phyloP scores from a whole-genome alignment of 1,140 invertebrate species.

The Drosophila elegans region DNA sequence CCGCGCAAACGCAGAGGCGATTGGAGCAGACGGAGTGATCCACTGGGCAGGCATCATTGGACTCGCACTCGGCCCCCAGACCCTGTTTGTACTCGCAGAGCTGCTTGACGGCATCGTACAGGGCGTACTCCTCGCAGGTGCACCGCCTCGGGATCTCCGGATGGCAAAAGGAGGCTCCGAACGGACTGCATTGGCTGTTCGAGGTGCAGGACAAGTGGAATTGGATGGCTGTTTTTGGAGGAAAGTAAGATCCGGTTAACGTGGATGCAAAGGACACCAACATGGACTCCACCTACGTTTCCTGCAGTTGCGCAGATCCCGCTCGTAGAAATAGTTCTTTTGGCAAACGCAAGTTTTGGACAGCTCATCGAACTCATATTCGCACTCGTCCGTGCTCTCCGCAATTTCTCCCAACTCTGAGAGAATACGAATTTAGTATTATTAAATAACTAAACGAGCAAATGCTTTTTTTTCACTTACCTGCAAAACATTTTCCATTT shows the following conservation, averaged over 20 bases:
- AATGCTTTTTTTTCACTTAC: constrained; percentile 27
- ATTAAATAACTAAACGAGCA: background rate
- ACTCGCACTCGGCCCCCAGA: constrained; percentile 74
- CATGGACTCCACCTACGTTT: constrained; percentile 65
- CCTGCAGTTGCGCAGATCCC: constrained; percentile 72
- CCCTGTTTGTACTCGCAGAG: constrained; percentile 76
- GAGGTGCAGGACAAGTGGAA: constrained; percentile 80
- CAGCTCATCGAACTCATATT: constrained; percentile 70
- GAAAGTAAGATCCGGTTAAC: too few relatives aligned
- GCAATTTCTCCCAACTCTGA: constrained; percentile 84
- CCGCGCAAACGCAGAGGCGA: constrained; percentile 82
- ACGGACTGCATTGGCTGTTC: constrained; percentile 83
- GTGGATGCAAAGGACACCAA: background rate
- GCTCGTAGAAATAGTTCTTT: constrained; percentile 82
- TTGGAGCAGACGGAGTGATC: constrained; percentile 84
- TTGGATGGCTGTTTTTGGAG: constrained; percentile 67
- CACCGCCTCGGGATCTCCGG: constrained; percentile 73
- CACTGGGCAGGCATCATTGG: constrained; percentile 71
- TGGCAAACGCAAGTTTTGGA: constrained; percentile 82
- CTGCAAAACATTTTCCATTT: constrained; percentile 82
- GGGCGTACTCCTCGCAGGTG: constrained; percentile 78
- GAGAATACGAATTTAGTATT: background rate
- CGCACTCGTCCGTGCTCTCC: constrained; percentile 80
- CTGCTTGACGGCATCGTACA: constrained; percentile 77
- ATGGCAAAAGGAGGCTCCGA: constrained; percentile 76